phyloP scores from a whole-genome alignment of 2,113 vertebrate genomes.

The Burhinus oedicnemus region DNA sequence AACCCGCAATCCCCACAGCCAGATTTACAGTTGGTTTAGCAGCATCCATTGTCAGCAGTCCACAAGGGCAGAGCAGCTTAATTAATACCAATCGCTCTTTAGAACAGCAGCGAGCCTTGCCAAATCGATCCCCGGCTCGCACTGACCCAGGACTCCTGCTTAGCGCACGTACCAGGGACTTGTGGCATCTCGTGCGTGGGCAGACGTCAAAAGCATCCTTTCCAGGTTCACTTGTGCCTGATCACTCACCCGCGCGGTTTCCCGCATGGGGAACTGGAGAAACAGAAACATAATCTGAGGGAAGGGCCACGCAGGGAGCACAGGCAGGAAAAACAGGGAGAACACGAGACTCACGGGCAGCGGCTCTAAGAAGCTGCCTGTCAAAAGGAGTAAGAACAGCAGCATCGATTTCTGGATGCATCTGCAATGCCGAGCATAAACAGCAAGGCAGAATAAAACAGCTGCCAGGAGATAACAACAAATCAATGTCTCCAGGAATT shows the following conservation, averaged over 20 bases:
- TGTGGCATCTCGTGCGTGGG: background rate
- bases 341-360: rapidly evolving
- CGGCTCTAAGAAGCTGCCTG: background rate
- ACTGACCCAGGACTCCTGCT: background rate
- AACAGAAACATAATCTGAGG: rapidly evolving
- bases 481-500: background rate
- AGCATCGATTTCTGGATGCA: background rate
- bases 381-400: background rate
- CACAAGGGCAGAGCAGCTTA: background rate
- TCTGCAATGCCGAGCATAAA: background rate
- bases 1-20: background rate
- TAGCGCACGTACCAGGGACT: rapidly evolving
- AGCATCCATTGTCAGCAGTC: background rate
- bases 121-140: background rate
- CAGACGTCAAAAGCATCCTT: conserved; percentile 6
- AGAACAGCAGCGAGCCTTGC: background rate
- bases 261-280: background rate
- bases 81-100: background rate
- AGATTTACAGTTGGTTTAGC: background rate
- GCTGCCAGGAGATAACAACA: background rate
- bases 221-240: background rate
- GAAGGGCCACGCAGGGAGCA: background rate
- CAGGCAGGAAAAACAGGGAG: background rate
- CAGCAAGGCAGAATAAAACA: background rate
- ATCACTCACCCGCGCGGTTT: background rate